phyloP scores from a whole-genome alignment of 1,140 invertebrate species.

The Paracyclopina nana region DNA sequence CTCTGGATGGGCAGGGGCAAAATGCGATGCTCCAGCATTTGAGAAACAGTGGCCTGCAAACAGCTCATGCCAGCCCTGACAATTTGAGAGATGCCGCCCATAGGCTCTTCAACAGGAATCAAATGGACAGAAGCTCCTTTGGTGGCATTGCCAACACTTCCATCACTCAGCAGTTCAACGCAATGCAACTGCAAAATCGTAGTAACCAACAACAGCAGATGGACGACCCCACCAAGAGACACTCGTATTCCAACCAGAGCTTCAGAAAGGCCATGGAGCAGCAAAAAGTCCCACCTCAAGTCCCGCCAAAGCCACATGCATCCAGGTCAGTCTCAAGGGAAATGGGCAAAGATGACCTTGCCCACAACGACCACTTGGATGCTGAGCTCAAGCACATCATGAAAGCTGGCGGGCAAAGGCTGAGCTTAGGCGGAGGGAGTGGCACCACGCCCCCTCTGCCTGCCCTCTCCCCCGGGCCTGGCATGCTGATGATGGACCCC shows the following conservation, averaged over 20 bases:
- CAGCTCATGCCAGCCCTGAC: neutral
- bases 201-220: too few relatives aligned
- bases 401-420: neutral
- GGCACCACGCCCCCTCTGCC: conserved; percentile 10
- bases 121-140: neutral
- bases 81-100: neutral
- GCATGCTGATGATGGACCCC: too few relatives aligned
- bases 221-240: conserved; percentile 3
- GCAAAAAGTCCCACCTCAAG: conserved; percentile 2
- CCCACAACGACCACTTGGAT: neutral
- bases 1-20: neutral
- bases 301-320: conserved; percentile 7
- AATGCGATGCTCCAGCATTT: conserved; percentile 2
- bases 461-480: conserved; percentile 5
- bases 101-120: neutral
- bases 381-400: conserved; percentile 12
- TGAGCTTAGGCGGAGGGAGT: neutral
- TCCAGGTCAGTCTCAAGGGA: neutral
- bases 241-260: conserved; percentile 8
- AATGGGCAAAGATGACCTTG: neutral
- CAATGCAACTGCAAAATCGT: too few relatives aligned
- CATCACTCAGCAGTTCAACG: too few relatives aligned
- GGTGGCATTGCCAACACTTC: neutral
- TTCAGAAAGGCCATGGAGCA: conserved; percentile 7
- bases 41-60: neutral